Percentiles rank a stretch among this genome's conserved stretches.
These are phyloP conservation scores for Heliconius hermathena DNA, from an alignment of 1,140 invertebrate species.

Conservation along the genomic window DNA sequence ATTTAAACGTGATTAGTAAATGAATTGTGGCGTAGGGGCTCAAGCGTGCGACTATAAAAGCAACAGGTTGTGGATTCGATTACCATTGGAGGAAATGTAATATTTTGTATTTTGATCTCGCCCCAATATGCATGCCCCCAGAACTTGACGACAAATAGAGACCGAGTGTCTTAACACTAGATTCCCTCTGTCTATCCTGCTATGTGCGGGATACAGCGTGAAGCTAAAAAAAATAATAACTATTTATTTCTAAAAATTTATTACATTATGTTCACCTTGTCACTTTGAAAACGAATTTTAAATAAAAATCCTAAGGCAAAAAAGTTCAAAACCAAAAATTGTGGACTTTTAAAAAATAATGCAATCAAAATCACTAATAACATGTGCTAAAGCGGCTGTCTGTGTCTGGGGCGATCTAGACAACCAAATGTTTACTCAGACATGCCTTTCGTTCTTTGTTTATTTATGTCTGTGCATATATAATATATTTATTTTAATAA, in stretches of 20 bases:
- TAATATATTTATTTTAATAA: slow-evolving; percentile 38
- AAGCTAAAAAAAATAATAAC: neutral
- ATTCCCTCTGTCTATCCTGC: neutral
- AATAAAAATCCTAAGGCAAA: neutral
- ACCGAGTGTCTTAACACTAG: neutral
- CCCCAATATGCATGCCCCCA: neutral
- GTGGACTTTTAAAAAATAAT: slow-evolving; percentile 19
- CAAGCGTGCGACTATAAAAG: too few relatives aligned
- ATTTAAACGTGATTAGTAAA: too few relatives aligned
- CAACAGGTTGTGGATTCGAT: too few relatives aligned
- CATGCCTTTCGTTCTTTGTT: slow-evolving; percentile 37
- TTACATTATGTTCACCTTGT: neutral
- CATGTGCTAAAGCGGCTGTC: slow-evolving; percentile 23
- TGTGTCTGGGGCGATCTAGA: slow-evolving; percentile 30
- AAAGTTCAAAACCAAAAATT: neutral
- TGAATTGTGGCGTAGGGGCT: too few relatives aligned
- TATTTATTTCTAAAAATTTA: neutral
- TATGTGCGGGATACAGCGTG: too few relatives aligned
- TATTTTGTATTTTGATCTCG: too few relatives aligned
- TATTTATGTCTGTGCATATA: slow-evolving; percentile 46
- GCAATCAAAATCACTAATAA: slow-evolving; percentile 23
- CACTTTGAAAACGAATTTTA: neutral
- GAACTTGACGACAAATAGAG: neutral
- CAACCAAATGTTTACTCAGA: slow-evolving; percentile 37
- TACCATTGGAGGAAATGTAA: too few relatives aligned